Evolutionary conservation across 2,113 vertebrate genomes (phyloP).

Genomic region (Alligator sinensis): DNA sequence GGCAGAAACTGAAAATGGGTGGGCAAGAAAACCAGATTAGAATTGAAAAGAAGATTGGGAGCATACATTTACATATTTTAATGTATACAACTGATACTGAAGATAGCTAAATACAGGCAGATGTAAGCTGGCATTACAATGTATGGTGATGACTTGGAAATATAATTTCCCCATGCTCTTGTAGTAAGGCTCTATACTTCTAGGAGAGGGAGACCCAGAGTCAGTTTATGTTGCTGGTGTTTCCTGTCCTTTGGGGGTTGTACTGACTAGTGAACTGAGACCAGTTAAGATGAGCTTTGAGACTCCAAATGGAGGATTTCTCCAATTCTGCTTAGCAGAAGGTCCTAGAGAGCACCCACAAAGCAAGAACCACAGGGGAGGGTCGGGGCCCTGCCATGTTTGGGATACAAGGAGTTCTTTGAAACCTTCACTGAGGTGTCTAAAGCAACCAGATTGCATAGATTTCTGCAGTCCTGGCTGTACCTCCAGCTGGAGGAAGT

Average conservation of each 20-base stretch:
- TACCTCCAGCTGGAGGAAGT: neutral
- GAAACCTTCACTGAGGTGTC: neutral
- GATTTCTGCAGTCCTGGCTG: neutral
- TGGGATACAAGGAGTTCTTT: neutral
- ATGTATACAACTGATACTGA: neutral
- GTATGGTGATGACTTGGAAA: neutral
- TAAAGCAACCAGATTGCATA: neutral
- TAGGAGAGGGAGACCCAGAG: neutral
- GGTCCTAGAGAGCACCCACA: neutral
- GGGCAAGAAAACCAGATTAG: too few species aligned
- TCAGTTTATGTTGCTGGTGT: neutral
- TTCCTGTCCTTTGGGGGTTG: neutral
- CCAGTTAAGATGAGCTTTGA: neutral
- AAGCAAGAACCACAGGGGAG: neutral
- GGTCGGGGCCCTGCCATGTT: neutral
- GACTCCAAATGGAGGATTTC: neutral
- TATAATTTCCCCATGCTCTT: neutral
- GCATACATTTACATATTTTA: neutral
- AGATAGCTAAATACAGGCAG: neutral
- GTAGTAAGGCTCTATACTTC: neutral
- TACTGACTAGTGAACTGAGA: neutral
- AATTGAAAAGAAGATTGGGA: neutral
- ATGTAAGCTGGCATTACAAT: too few species aligned
- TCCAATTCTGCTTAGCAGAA: neutral
- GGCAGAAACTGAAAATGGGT: too few species aligned